Evolutionary conservation across 2,888 invertebrate genomes (phyloP), one percentile per base, ranked within the genome.

Genomic region (Drosophila prolongata): DNA sequence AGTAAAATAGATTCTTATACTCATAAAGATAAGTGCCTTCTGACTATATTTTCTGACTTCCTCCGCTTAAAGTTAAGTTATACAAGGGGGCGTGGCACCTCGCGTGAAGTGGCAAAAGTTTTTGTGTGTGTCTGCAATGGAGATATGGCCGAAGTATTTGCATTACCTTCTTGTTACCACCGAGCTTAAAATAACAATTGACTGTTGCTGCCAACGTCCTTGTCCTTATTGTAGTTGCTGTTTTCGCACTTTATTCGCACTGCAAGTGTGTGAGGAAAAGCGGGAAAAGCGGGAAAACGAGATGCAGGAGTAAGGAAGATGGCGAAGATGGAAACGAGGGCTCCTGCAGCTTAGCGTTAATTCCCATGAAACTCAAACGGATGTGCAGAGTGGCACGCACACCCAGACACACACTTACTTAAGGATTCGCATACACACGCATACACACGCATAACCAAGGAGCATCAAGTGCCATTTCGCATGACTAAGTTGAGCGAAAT

Each of bases 381-480:
- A 78, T 54, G 76, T 76, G 52, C 60, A 37, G 46, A 55, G 56
- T 27, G 58, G 56, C 53, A 62, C 56, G 43, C 13, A 16, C 8
- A 40, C 61, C 53, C 34, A 62, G n/a, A 38, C 53, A 47, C 34
- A 27, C 44, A 43, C 16, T 11, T 16, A 43, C 38, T 40, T 35
- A 49, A 49, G 35, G 34, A 49, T 13, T 6, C 49, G 6, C 44
- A 49, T 24, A 35, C 35, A 52, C 37, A 38, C 49, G 6, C 44
- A 49, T 24, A 35, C 35, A 52, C 37, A 38, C 46, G 42, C 54
- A 68, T 35, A 74, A 56, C 70, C 53, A 52, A 61, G 70, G 54
- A 66, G 71, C 77, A 77, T 77, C 79, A 78, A 85, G 87, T 84
- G 87, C 81, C 79, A 89, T 84, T 89, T 77, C 79, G 85, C 78